Percentiles rank a stretch among this genome's conserved stretches.
Conservation (phyloP, 2,888 invertebrate genomes). For the Meteorus cinctellus region DNA sequence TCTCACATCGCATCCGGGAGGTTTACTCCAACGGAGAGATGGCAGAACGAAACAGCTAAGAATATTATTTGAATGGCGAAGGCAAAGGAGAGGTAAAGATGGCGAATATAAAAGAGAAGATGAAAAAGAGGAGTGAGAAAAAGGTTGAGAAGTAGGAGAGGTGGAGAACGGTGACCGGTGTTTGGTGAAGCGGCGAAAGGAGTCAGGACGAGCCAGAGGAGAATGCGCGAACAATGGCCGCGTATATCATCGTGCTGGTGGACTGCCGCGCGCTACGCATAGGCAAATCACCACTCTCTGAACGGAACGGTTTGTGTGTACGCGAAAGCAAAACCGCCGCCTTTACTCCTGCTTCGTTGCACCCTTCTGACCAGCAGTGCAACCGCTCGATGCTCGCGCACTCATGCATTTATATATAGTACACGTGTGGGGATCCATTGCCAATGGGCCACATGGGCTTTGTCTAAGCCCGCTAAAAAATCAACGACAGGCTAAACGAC, state of each 20-base stretch:
- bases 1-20: slow-evolving; percentile 34
- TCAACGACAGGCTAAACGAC: slow-evolving; percentile 61
- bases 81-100: slow-evolving; percentile 48
- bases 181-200: slow-evolving; percentile 43
- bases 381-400: background rate
- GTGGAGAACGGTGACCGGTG: slow-evolving; percentile 40
- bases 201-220: slow-evolving; percentile 50
- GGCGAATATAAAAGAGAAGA: slow-evolving; percentile 44
- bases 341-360: slow-evolving; percentile 21
- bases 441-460: slow-evolving; percentile 53
- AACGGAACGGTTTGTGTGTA: slow-evolving; percentile 21
- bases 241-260: slow-evolving; percentile 71
- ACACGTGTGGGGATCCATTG: background rate
- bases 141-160: slow-evolving; percentile 34
- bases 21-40: slow-evolving; percentile 1
- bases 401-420: background rate
- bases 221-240: slow-evolving; percentile 68
- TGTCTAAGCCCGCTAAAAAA: slow-evolving; percentile 66
- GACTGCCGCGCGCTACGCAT: slow-evolving; percentile 59
- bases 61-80: slow-evolving; percentile 47
- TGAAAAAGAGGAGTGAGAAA: slow-evolving; percentile 18
- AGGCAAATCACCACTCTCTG: slow-evolving; percentile 33
- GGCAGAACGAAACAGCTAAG: slow-evolving; percentile 25
- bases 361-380: slow-evolving; percentile 4
- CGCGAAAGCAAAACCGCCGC: slow-evolving; percentile 14